phyloP scores from a whole-genome alignment of 2,888 invertebrate genomes.

The Yponomeuta evonymella region DNA sequence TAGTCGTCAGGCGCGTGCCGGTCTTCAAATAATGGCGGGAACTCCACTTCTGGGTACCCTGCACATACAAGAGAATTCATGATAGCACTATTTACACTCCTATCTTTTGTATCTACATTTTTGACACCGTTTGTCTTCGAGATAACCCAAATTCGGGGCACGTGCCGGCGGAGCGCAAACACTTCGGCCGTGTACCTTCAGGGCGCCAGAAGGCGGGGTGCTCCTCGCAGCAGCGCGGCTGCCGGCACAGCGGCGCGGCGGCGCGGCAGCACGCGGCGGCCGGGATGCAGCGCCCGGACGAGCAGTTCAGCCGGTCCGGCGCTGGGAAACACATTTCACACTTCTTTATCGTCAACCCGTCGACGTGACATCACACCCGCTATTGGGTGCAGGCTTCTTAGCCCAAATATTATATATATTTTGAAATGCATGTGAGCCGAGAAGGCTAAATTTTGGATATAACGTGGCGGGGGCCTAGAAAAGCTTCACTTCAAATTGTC shows the following conservation, averaged over 20 bases:
- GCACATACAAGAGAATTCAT: constrained; percentile 13
- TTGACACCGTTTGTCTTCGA: constrained; percentile 9
- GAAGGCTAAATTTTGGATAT: too few relatives aligned
- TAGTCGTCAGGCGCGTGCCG: constrained; percentile 60
- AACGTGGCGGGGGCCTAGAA: too few relatives aligned
- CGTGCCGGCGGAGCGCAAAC: constrained; percentile 65
- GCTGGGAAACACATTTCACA: neutral
- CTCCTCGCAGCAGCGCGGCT: constrained; percentile 61
- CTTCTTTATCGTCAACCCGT: neutral
- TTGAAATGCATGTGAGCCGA: too few relatives aligned
- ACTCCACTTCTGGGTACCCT: constrained; percentile 46
- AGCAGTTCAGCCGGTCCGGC: constrained; percentile 66
- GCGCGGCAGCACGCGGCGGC: constrained; percentile 71
- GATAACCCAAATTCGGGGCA: constrained; percentile 36
- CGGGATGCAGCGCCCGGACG: constrained; percentile 72
- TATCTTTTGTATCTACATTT: too few relatives aligned
- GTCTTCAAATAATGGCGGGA: constrained; percentile 52
- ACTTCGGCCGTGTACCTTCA: constrained; percentile 72
- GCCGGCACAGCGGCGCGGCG: constrained; percentile 44
- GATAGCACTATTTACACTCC: neutral
- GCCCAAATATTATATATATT: too few relatives aligned
- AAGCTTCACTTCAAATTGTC: too few relatives aligned
- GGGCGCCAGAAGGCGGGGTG: constrained; percentile 39
- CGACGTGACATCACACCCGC: too few relatives aligned
- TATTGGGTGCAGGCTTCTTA: too few relatives aligned